Percentiles rank a stretch among this genome's conserved stretches.
phyloP scores from a whole-genome alignment of 2,888 invertebrate genomes.

The Hirtodrosophila duncani region DNA sequence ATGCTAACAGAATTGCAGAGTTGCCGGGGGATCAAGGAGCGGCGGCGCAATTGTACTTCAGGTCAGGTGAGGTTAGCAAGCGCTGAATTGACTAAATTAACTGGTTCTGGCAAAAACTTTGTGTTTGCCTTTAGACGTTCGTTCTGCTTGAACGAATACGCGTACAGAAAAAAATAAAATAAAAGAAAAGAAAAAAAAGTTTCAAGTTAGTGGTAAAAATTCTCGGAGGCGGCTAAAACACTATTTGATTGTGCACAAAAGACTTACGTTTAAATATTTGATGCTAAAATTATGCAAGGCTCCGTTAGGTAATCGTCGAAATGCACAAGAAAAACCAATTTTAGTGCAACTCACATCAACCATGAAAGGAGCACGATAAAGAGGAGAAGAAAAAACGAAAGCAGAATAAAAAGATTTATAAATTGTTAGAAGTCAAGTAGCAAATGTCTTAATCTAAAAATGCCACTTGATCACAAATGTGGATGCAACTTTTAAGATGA shows the following conservation, averaged over 20 bases:
- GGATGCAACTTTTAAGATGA: too few relatives aligned
- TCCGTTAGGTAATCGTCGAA: constrained; percentile 63
- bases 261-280: constrained; percentile 70
- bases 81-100: constrained; percentile 71
- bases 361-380: constrained; percentile 23
- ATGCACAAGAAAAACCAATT: constrained; percentile 50
- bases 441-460: too few relatives aligned
- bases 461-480: too few relatives aligned
- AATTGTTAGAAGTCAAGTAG: too few relatives aligned
- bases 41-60: too few relatives aligned
- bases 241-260: constrained; percentile 66
- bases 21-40: background rate
- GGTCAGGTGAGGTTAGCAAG: constrained; percentile 9
- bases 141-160: constrained; percentile 45
- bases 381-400: background rate
- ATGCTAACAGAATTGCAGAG: constrained; percentile 45
- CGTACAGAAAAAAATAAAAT: constrained; percentile 1
- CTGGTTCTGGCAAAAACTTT: constrained; percentile 61
- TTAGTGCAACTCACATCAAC: constrained; percentile 16
- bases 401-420: background rate
- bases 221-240: constrained; percentile 37
- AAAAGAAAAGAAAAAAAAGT: constrained; percentile 4
- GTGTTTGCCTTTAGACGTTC: constrained; percentile 64
- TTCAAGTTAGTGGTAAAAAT: too few relatives aligned
- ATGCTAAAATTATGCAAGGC: constrained; percentile 70